Evolutionary conservation across 2,888 invertebrate genomes (phyloP), one percentile per base, ranked within the genome.

Genomic region (Epicampocera succincta): DNA sequence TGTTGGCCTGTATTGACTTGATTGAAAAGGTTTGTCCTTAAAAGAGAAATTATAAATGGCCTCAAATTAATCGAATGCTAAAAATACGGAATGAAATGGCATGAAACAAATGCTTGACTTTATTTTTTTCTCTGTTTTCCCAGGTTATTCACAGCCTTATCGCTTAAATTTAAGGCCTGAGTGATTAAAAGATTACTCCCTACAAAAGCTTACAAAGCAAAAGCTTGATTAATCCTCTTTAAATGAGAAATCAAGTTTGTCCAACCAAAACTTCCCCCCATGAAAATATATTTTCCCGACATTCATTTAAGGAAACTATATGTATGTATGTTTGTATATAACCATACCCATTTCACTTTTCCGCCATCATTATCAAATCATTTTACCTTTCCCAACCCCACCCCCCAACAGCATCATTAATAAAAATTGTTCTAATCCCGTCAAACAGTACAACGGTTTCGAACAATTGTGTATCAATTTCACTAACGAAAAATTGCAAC

Each of bases 1-100:
- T 99, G 92, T 94, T 97, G 91, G 97, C 98, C 93, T 99, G 98
- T 94, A 99, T 99, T 92, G 98, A 99, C 92, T 94, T 99, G 89
- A 98, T 98, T 92, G 98, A 98, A 94, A 98, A 98, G 97, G 97
- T 97, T 88, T 86, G 88, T 88, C 78, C 58, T n/a, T 8, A 61
- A 56, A 72, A 72, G 6, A 12, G 48, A 21, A 74, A 48, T 12
- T 15, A 15, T 40, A 40, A 52, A 40, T 40, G 56, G 50, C 54
- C 61, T 61, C 25, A 68, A 71, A 52, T 58, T 79, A 61, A 69
- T 63, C 46, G 61, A 76, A 69, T 68, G 68, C 46, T 46, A 50
- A 48, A 15, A 65, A 33, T 38, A 65, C 38, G 61, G 52, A 72
- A 68, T 74, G 46, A 13, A 38, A 48, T 29, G 42, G 66, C 66